Base-by-base conservation (phyloP, 2,888 invertebrate species). In the Yponomeuta sedellus region DNA sequence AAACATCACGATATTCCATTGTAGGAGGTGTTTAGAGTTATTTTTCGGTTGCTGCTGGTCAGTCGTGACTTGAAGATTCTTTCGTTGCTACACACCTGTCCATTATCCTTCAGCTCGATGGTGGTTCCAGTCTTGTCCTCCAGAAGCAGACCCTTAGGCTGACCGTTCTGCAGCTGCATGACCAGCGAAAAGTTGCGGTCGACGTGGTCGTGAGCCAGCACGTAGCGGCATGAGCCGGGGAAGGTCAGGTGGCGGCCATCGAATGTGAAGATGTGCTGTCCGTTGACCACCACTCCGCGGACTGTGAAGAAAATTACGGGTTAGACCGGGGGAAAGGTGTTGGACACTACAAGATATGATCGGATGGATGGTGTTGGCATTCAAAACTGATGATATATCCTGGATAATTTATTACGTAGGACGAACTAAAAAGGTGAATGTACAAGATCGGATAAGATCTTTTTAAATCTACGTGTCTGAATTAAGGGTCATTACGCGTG, bases 191-290 rank as follows among this genome's bases (percentile, higher is more conserved):
- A 98, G 92, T 97, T 97, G 69, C 96, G 94, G 81, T 97, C 95
- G 19, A 94, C 93, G 75, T 95, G 94, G 83, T 98, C 98, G 74
- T 96, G 95, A 0, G 95, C 95, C 8, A 98, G 86, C 0, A 98
- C 88, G 82, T 98, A 98, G 77, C 94, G 95, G 90, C 98, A 98
- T 64, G 92, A 92, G 57, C 97, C 97, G 0, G 94, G 94, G 92
- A 97, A 95, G 10, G 95, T 94, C 71, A 95, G 88, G 79, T 96
- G 95, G 72, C 94, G 94, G 0, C 96, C 95, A 82, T 98, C 98
- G 84, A 97, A 98, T 0, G 97, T 97, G 86, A 97, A 95, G 82
- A 97, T 93, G 85, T 97, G 96, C 75, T 96, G 95, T 1, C 96
- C 96, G 77, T 97, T 96, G 12, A 94, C 92, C 4, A 97, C 81